Base-by-base conservation (phyloP, 2,113 vertebrate species). In the Bubalus kerabau region DNA sequence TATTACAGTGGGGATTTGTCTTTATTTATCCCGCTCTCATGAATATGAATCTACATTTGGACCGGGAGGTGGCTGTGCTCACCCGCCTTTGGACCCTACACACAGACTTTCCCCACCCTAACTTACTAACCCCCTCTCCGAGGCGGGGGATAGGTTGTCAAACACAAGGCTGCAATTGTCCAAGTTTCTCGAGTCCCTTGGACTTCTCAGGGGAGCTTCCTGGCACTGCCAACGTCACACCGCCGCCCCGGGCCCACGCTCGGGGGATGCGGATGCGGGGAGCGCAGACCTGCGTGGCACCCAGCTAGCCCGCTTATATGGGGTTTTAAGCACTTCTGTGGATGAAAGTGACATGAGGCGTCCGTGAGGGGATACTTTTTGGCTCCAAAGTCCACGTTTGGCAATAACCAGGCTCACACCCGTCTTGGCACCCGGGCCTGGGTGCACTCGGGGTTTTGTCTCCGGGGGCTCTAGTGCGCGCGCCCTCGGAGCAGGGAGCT, bases 11-110 rank as follows among this genome's bases (percentile, higher is more conserved):
- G 94, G 97, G 92, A 99, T 99, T 98, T 98, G 98, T 99, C 98
- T 99, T 98, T 98, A 98, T 99, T 98, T 98, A 98, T 97, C 95
- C 71, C 30, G 17, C 87, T 97, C 98, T 99, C 99, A 99, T 99
- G 99, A 99, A 99, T 99, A 99, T 98, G 98, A 99, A 99, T 99
- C 98, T 98, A 89, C 92, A 50, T 98, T 97, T 94, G 97, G 97
- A 93, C 91, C 91, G 50, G 97, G 98, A 98, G 97, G 94, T 96
- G 97, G 94, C 97, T 93, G 96, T 91, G 97, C 85, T 84, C 94
- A 74, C 36, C 40, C 71, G 11, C 0, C 95, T 97, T 94, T 85
- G 94, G 80, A 93, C 91, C 93, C 95, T 97, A 83, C 98, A 87
- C 92, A 88, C 40, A 91, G 80, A 95, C 97, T 94, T 67, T 74